A percentile compares a stretch with the other conserved stretches of the same genome.
Conservation (phyloP, 2,888 invertebrate genomes). For the Ypsolopha scabrella region DNA sequence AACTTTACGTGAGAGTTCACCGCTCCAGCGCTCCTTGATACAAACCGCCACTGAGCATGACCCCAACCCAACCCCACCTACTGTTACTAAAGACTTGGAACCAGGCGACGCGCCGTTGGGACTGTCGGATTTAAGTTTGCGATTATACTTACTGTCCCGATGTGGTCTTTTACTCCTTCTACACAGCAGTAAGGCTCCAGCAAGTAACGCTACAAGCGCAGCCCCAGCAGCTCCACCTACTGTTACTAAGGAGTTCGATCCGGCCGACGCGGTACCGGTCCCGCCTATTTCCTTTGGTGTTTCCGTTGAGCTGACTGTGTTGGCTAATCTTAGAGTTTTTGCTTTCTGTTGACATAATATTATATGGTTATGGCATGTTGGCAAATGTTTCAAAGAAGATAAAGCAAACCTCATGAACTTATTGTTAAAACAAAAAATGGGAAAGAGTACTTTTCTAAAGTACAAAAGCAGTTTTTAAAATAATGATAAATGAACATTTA, state of each 20-base stretch:
- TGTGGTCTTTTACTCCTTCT: constrained; percentile 42
- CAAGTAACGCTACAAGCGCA: constrained; percentile 37
- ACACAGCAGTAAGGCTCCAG: constrained; percentile 42
- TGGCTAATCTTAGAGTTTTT: constrained; percentile 20
- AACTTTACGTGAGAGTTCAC: too few species aligned
- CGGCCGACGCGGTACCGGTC: constrained; percentile 23
- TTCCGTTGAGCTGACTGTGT: constrained; percentile 9
- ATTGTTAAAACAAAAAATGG: too few species aligned
- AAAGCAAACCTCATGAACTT: too few species aligned
- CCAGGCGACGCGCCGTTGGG: too few species aligned
- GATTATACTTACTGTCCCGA: constrained; percentile 33
- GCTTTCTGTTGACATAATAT: constrained; percentile 11
- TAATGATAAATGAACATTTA: background rate
- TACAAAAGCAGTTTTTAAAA: background rate
- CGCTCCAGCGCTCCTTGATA: too few species aligned
- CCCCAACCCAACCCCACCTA: too few species aligned
- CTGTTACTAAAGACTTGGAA: too few species aligned
- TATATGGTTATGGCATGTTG: background rate
- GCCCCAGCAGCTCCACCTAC: constrained; percentile 56
- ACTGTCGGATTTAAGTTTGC: background rate
- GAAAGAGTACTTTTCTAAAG: background rate
- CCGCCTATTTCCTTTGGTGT: constrained; percentile 19
- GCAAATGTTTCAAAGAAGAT: background rate
- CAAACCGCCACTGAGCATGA: too few species aligned
- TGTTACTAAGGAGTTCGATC: constrained; percentile 37